A percentile compares a stretch with the other conserved stretches of the same genome.
Evolutionary conservation across 2,888 invertebrate species (phyloP).

Genomic region (Lamproptera curius): DNA sequence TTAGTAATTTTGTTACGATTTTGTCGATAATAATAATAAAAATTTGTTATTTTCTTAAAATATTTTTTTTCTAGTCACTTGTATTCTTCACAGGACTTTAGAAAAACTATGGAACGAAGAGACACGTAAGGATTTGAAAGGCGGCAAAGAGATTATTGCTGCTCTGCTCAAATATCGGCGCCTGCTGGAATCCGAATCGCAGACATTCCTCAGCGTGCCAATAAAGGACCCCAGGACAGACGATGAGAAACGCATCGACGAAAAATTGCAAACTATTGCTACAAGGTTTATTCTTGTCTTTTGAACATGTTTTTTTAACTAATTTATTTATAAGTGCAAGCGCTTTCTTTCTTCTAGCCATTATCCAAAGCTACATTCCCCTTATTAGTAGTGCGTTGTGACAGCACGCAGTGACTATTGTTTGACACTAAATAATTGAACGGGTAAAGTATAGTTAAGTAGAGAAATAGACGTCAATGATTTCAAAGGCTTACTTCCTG

Average conservation of each 20-base stretch:
- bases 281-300: constrained; percentile 39
- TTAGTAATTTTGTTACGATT: too few relatives aligned
- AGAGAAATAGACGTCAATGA: background rate
- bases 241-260: constrained; percentile 45
- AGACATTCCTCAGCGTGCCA: constrained; percentile 47
- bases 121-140: constrained; percentile 43
- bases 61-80: too few relatives aligned
- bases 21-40: too few relatives aligned
- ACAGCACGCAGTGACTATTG: background rate
- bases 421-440: background rate
- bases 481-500: too few relatives aligned
- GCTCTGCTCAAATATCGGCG: constrained; percentile 57
- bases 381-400: too few relatives aligned
- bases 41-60: too few relatives aligned
- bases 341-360: too few relatives aligned
- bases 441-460: background rate
- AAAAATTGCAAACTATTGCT: constrained; percentile 49
- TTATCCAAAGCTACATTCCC: too few relatives aligned
- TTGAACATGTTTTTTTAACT: background rate
- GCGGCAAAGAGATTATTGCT: constrained; percentile 49
- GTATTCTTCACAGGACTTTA: constrained; percentile 57
- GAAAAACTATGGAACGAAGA: constrained; percentile 58
- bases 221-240: constrained; percentile 46
- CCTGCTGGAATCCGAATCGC: constrained; percentile 45
- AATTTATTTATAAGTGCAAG: background rate